phyloP scores from a whole-genome alignment of 1,140 invertebrate genomes.

The Drusus annulatus region DNA sequence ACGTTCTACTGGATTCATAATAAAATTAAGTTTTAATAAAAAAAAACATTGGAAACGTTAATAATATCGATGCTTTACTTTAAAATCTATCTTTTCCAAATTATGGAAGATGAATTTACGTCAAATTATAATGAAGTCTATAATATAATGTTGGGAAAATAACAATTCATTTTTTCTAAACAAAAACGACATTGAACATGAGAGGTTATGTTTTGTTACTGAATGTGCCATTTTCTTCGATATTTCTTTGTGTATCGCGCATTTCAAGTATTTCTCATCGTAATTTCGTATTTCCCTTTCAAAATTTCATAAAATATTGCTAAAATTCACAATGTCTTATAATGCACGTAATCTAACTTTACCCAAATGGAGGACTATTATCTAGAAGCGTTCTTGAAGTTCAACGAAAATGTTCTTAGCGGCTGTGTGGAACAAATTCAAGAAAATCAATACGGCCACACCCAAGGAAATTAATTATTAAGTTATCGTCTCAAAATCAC shows the following conservation, averaged over 20 bases:
- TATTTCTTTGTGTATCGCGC: background rate
- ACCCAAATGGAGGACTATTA: constrained; percentile 53
- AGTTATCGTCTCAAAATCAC: constrained; percentile 1
- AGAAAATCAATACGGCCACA: constrained; percentile 73
- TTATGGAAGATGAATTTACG: no score
- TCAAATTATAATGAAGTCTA: no score
- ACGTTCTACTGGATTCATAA: no score
- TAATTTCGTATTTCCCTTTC: no score
- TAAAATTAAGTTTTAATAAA: no score
- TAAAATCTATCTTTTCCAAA: no score
- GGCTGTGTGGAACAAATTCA: constrained; percentile 41
- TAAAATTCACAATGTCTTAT: constrained; percentile 42
- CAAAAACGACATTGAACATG: no score
- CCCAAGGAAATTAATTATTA: constrained; percentile 67
- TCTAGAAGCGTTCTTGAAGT: constrained; percentile 64
- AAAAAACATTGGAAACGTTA: no score
- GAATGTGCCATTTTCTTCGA: background rate
- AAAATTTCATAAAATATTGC: no score
- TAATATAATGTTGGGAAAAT: no score
- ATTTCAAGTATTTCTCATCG: background rate
- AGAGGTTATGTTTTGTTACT: constrained; percentile 1
- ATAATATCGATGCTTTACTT: no score
- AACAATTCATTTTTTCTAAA: no score
- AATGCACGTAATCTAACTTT: constrained; percentile 62
- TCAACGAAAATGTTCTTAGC: constrained; percentile 66